Base-by-base conservation (phyloP, 2,888 invertebrate genomes). In the Mechanitis messenoides region DNA sequence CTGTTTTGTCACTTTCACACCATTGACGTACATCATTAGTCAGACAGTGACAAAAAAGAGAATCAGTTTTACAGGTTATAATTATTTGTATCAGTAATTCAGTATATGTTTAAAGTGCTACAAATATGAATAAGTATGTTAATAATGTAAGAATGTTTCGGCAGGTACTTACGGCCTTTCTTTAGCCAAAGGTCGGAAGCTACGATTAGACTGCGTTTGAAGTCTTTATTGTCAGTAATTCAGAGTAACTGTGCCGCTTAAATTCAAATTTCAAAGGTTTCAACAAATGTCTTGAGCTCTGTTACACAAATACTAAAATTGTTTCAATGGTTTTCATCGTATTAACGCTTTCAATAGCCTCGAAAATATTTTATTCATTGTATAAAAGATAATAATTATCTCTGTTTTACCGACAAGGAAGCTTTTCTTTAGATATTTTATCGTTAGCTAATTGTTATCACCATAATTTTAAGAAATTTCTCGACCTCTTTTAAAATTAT, bases 181-280 rank as follows among this genome's bases (percentile, higher is more conserved):
- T 81, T 81, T 74, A 79, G 75, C 75, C 79, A 71, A 82, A 86
- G 88, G 88, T 86, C 87, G 87, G 85, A 87, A 87, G 85, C 81
- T 81, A 77, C 85, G 87, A 88, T 88, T 88, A 88, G 87, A 81
- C 80, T 80, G 82, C 87, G 85, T 85, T 87, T 87, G 86, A 87
- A 83, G 85, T 87, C 86, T 86, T 87, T 88, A 87, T 85, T 76
- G 84, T 81, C 81, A 81, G 83, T 81, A 84, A 84, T 87, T 78
- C 80, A 76, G 78, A 80, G 81, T 86, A 88, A 88, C 85, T n/a
- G 82, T 80, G 79, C 81, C 80, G 80, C 81, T 81, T 75, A 84
- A 85, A 87, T 86, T 84, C 84, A 83, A 87, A 85, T 84, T 84
- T 83, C 80, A 80, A 84, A 84, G 74, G 71, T 76, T 76, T 74